Conservation (phyloP, 2,888 invertebrate genomes). For the Rutpela maculata region DNA sequence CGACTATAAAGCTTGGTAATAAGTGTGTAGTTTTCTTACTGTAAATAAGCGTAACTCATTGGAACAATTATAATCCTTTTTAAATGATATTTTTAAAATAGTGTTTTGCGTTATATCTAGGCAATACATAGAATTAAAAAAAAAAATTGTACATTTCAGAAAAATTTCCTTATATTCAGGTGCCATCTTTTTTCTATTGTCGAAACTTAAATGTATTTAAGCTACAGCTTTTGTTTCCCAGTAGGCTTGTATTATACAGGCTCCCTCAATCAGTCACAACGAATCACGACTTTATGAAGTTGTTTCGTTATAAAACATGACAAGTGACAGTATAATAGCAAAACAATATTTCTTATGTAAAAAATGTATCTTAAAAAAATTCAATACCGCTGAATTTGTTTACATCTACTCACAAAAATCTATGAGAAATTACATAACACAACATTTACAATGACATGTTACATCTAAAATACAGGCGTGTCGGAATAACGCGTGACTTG, state of each 20-base stretch:
- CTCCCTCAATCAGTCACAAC: neutral
- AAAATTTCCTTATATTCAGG: no score
- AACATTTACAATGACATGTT: neutral
- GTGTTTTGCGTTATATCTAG: no score
- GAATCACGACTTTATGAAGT: neutral
- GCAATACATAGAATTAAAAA: no score
- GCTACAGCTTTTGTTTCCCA: neutral
- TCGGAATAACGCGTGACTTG: conserved; percentile 7
- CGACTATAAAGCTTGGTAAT: no score
- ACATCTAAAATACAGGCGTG: neutral
- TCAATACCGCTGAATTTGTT: neutral
- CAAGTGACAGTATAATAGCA: neutral
- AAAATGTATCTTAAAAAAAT: neutral
- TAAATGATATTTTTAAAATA: no score
- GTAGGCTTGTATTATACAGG: neutral
- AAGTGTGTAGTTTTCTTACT: no score
- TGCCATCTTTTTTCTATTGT: no score
- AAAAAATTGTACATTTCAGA: no score
- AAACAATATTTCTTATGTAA: neutral
- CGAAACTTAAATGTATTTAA: neutral
- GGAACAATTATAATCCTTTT: no score
- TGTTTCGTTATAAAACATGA: neutral
- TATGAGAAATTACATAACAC: neutral
- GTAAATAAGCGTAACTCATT: no score
- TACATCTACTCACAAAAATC: neutral